Evolutionary conservation across 2,888 invertebrate genomes (phyloP).

Genomic region (Asteroscopus sphinx): DNA sequence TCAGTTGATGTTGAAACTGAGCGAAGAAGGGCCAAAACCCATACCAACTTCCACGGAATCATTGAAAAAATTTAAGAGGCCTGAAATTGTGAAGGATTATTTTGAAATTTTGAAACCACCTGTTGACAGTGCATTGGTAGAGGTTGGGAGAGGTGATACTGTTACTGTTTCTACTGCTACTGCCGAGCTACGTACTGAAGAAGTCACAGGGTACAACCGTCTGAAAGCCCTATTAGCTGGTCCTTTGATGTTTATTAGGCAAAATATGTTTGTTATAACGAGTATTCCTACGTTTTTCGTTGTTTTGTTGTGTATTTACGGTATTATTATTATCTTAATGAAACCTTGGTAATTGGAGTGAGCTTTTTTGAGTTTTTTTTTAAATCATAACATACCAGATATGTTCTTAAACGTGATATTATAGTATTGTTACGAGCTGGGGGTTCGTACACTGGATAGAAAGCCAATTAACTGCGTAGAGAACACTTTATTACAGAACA

Average conservation of each 20-base stretch:
- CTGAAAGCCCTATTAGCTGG: constrained; percentile 46
- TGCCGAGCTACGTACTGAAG: constrained; percentile 28
- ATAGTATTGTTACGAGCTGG: no score
- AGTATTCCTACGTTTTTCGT: constrained; percentile 78
- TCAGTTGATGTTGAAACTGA: constrained; percentile 68
- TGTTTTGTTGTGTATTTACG: constrained; percentile 71
- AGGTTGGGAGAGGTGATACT: constrained; percentile 58
- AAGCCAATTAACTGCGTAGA: no score
- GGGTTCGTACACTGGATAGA: no score
- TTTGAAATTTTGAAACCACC: constrained; percentile 65
- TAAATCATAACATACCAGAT: neutral
- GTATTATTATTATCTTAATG: constrained; percentile 66
- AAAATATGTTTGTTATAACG: constrained; percentile 73
- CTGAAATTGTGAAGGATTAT: constrained; percentile 62
- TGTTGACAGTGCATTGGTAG: constrained; percentile 25
- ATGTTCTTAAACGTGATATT: no score
- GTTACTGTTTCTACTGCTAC: constrained; percentile 58
- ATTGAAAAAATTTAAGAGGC: constrained; percentile 52
- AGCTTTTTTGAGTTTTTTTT: constrained; percentile 20
- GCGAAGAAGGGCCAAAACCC: constrained; percentile 52
- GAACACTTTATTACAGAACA: no score
- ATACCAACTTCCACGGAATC: constrained; percentile 31
- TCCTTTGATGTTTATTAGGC: constrained; percentile 67
- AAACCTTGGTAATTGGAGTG: constrained; percentile 62
- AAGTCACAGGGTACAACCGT: constrained; percentile 16